Conservation (phyloP, 2,888 invertebrate species). For the Noctuana brunneofusca region DNA sequence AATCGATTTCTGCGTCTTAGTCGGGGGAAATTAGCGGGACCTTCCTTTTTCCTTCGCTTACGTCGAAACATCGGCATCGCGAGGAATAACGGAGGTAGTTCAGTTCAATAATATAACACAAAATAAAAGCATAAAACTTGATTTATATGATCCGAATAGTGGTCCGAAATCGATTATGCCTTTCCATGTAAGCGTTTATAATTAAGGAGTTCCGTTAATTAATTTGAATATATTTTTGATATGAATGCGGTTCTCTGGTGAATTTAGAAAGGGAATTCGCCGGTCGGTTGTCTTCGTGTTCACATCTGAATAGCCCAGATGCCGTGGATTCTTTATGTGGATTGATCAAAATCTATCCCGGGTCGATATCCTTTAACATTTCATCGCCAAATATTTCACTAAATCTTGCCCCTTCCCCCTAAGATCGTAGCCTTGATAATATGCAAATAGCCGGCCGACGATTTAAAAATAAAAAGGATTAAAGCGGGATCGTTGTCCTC, state of each 20-base stretch:
- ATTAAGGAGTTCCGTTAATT: slow-evolving; percentile 55
- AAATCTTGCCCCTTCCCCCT: slow-evolving; percentile 70
- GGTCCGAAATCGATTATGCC: slow-evolving; percentile 53
- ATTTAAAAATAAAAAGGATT: slow-evolving; percentile 73
- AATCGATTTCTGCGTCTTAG: slow-evolving; percentile 59
- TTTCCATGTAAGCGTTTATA: slow-evolving; percentile 46
- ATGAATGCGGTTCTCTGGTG: slow-evolving; percentile 23
- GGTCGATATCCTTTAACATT: slow-evolving; percentile 65
- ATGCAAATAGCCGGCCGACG: slow-evolving; percentile 73
- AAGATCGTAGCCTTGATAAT: slow-evolving; percentile 74
- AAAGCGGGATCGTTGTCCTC: slow-evolving; percentile 68
- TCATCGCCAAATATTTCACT: slow-evolving; percentile 75
- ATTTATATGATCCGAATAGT: slow-evolving; percentile 54
- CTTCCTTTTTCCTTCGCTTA: slow-evolving; percentile 48
- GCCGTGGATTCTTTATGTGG: slow-evolving; percentile 43
- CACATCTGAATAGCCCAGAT: slow-evolving; percentile 42
- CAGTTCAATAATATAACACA: slow-evolving; percentile 46
- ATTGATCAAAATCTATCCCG: slow-evolving; percentile 49
- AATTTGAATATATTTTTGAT: slow-evolving; percentile 46
- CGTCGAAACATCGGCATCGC: slow-evolving; percentile 39
- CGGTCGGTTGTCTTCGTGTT: slow-evolving; percentile 34
- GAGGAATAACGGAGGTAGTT: slow-evolving; percentile 48
- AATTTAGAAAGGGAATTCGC: slow-evolving; percentile 29
- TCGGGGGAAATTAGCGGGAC: slow-evolving; percentile 60
- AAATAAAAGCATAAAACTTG: slow-evolving; percentile 55